Evolutionary conservation across 2,888 invertebrate genomes (phyloP).

Genomic region (Protonemura montana): DNA sequence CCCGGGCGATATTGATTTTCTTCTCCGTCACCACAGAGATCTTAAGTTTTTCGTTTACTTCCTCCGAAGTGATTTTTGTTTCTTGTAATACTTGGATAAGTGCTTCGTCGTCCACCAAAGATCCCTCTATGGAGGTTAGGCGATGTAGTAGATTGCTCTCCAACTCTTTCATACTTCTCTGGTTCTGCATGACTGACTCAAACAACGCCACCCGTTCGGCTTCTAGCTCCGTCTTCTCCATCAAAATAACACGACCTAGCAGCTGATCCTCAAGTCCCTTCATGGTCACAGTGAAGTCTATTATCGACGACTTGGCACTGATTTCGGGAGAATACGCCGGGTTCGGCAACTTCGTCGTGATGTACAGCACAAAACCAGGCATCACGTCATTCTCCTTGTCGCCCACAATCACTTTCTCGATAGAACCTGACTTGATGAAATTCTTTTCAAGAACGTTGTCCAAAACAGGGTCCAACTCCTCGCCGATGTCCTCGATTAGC

Average conservation of each 20-base stretch:
- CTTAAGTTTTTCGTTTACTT: slow-evolving; percentile 92
- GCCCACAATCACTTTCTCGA: slow-evolving; percentile 86
- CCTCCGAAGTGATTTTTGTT: slow-evolving; percentile 89
- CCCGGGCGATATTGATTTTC: slow-evolving; percentile 91
- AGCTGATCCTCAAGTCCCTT: slow-evolving; percentile 94
- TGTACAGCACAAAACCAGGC: slow-evolving; percentile 93
- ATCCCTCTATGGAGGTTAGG: slow-evolving; percentile 86
- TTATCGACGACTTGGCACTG: slow-evolving; percentile 94
- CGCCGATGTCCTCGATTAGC: slow-evolving; percentile 92
- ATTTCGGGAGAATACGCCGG: slow-evolving; percentile 97
- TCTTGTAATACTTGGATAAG: slow-evolving; percentile 88
- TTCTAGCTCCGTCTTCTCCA: slow-evolving; percentile 96
- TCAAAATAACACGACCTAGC: slow-evolving; percentile 89
- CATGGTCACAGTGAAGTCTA: slow-evolving; percentile 98
- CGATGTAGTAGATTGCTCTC: slow-evolving; percentile 91
- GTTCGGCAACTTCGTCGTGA: slow-evolving; percentile 95
- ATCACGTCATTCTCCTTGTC: slow-evolving; percentile 98
- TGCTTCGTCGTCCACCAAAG: slow-evolving; percentile 94
- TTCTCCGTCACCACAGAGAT: slow-evolving; percentile 93
- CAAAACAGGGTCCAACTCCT: slow-evolving; percentile 93
- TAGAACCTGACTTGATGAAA: slow-evolving; percentile 95
- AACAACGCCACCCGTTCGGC: slow-evolving; percentile 91
- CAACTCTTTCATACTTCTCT: slow-evolving; percentile 93
- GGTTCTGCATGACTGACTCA: slow-evolving; percentile 96
- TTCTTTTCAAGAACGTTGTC: slow-evolving; percentile 97